Base-by-base conservation (phyloP, 2,888 invertebrate genomes). In the Mellilla xanthometata region DNA sequence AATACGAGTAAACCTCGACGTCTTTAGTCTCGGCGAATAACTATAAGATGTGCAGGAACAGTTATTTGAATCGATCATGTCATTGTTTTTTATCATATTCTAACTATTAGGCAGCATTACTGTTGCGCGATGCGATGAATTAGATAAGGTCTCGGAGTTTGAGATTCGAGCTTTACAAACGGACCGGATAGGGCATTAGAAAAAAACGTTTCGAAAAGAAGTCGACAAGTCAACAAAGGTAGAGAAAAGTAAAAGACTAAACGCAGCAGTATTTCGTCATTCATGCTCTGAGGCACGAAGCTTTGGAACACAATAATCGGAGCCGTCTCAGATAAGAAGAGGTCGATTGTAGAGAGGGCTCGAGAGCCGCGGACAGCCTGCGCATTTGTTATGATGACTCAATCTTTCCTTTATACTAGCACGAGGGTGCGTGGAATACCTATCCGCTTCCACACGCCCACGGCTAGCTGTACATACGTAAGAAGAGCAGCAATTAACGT, bases 371-470 rank as follows among this genome's bases (percentile, higher is more conserved):
- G 67, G 72, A 79, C 73, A 70, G 72, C 69, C 68, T 75, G 76
- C 72, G 78, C 81, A 86, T 88, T 86, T 88, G 87, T 88, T 88
- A 82, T 86, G 87, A 88, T 88, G 88, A 88, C 85, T 88, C 84
- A 83, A 87, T 88, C 71, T 75, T 88, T 88, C 78, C 84, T 85
- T 88, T 88, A 81, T 84, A 62, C 62, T 56, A 62, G 70, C 66
- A 58, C 59, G 62, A 68, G 62, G 63, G 64, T 42, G 44, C 46
- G 36, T 26, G 68, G 68, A 72, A 68, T 62, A 67, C 59, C 62
- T 67, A 68, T 62, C 62, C 59, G 60, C 38, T 41, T 35, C 49
- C 44, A 36, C 33, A 50, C 55, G 52, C 58, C 49, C 40, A 75
- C 81, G 73, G 73, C 75, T 75, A 59, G 56, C 58, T 58, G 65